Base-by-base conservation (phyloP, 2,113 vertebrate species). In the Syngnathus scovelli region DNA sequence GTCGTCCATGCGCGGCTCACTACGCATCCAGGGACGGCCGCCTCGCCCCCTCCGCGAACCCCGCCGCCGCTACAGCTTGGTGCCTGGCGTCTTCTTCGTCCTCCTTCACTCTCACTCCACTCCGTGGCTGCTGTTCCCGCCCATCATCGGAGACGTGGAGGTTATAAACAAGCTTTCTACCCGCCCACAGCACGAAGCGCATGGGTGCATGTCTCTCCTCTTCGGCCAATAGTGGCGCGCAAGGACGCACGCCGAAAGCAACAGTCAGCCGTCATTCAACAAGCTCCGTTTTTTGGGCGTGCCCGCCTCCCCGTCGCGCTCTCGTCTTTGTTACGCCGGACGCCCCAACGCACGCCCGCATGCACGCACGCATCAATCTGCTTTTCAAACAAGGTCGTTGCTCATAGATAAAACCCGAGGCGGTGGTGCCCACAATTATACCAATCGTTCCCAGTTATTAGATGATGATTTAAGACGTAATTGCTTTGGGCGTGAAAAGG, bases 1-100 rank as follows among this genome's bases (percentile, higher is more conserved):
- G 90, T 96, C 95, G 91, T 96, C 95, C 95, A 95, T 95, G 88
- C 90, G 88, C 90, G 81, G 85, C 79, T 78, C 88, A 86, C 86
- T 88, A 88, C 88, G 89, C 88, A 88, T 68, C 64, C 84, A 86
- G 77, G 87, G 86, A 90, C 89, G 78, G 81, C 86, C 88, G 87
- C 87, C 88, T 83, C 84, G 85, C 85, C 88, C 89, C 88, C 89
- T 86, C 79, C 79, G 83, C 78, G 86, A 80, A 83, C 88, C 86
- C 90, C 82, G 79, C 87, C 88, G 83, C 90, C 74, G 75, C 84
- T 80, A 82, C 82, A 83, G 72, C 83, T 67, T 72, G 69, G 56
- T 51, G 74, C 70, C 68, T 78, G 70, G 67, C 49, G 75, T 73
- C 76, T 77, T 66, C 68, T 65, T 71, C 77, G 46, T 76, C 70